These are phyloP conservation scores for Halotydeus destructor DNA, from an alignment of 1,140 invertebrate genomes.

Conservation along the genomic window DNA sequence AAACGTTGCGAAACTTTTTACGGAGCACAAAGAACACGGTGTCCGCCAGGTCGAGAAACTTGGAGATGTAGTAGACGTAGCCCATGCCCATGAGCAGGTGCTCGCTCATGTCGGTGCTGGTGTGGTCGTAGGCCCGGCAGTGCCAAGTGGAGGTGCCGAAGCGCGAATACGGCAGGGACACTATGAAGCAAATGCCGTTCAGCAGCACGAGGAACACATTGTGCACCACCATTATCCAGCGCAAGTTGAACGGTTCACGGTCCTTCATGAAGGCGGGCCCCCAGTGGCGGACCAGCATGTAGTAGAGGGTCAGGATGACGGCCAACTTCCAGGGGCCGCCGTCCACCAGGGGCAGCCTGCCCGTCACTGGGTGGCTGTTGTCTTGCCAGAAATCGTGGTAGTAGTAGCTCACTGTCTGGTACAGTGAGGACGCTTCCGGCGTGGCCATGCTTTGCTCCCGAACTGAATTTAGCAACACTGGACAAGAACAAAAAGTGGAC, in stretches of 20 bases:
- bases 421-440: no score
- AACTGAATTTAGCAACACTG: no score
- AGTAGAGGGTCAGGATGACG: constrained; percentile 2
- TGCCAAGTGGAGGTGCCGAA: neutral
- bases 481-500: no score
- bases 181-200: neutral
- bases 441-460: no score
- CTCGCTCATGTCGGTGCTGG: neutral
- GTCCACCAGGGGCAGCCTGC: constrained; percentile 1
- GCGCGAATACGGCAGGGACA: neutral
- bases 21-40: constrained; percentile 28
- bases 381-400: constrained; percentile 8
- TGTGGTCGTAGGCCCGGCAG: neutral
- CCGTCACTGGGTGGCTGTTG: constrained; percentile 3
- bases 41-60: constrained; percentile 27
- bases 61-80: constrained; percentile 31
- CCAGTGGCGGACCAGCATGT: no score
- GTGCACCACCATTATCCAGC: no score
- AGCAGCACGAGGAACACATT: constrained; percentile 1
- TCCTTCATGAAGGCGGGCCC: neutral
- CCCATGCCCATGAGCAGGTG: no score
- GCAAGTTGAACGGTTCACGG: neutral
- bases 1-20: constrained; percentile 28
- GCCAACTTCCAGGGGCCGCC: constrained; percentile 10
- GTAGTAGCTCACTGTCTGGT: no score